Conservation (phyloP, 2,888 invertebrate genomes). For the Acanthosepion pharaonis region DNA sequence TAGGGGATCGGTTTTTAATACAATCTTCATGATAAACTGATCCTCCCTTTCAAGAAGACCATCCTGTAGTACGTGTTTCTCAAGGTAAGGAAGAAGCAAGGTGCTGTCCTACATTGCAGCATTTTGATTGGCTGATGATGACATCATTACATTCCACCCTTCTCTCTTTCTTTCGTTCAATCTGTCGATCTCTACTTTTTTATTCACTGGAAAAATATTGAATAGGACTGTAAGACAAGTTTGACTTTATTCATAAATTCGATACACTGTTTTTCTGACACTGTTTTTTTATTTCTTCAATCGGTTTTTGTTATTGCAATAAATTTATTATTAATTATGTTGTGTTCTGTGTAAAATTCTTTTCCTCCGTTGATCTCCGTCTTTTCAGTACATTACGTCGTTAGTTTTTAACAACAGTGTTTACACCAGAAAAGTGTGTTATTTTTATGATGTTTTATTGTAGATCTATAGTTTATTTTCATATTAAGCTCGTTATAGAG, state of each 20-base stretch:
- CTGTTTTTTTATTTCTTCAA: neutral
- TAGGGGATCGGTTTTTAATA: constrained; percentile 33
- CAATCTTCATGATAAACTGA: neutral
- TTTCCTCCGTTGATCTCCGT: neutral
- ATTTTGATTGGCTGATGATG: constrained; percentile 41
- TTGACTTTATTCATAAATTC: constrained; percentile 1
- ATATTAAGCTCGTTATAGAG: neutral
- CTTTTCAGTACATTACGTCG: neutral
- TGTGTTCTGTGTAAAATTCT: neutral
- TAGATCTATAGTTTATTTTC: neutral
- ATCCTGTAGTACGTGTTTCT: neutral
- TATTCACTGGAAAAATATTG: neutral
- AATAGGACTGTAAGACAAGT: neutral
- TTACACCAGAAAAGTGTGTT: neutral
- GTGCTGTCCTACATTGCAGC: constrained; percentile 2
- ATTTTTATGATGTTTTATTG: neutral
- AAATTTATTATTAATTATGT: neutral
- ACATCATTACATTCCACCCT: constrained; percentile 36
- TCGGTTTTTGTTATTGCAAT: neutral
- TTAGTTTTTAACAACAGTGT: neutral
- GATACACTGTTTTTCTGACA: neutral
- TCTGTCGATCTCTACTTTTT: neutral
- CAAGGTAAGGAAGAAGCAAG: constrained; percentile 16
- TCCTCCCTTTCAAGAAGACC: neutral
- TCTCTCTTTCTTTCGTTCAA: neutral